Conservation (phyloP, 2,888 invertebrate genomes). For the Dioctria rufipes region DNA sequence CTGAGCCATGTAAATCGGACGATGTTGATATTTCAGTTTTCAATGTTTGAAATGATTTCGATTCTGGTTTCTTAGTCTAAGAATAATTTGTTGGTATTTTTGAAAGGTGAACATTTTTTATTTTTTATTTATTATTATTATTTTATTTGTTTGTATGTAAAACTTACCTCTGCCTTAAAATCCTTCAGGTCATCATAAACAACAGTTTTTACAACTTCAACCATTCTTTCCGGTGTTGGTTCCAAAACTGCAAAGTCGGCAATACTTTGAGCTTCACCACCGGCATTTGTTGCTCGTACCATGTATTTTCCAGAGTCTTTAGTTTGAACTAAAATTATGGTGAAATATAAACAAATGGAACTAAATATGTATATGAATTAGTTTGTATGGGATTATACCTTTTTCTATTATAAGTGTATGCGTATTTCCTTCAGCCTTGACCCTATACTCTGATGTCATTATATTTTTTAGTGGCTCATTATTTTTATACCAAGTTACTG, state of each 20-base stretch:
- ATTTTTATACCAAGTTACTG: conserved; percentile 82
- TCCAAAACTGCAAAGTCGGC: conserved; percentile 84
- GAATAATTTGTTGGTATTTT: conserved; percentile 13
- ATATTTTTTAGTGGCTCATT: conserved; percentile 76
- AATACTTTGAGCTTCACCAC: conserved; percentile 87
- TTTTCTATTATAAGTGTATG: conserved; percentile 81
- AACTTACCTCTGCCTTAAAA: conserved; percentile 69
- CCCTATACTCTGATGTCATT: conserved; percentile 73
- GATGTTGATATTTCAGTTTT: conserved; percentile 66
- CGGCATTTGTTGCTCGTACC: conserved; percentile 81
- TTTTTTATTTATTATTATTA: conserved; percentile 11
- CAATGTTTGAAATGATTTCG: conserved; percentile 66
- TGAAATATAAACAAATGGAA: too few species aligned
- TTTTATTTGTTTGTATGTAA: conserved; percentile 10
- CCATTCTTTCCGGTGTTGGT: conserved; percentile 78
- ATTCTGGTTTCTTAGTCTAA: conserved; percentile 65
- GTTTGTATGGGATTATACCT: conserved; percentile 71
- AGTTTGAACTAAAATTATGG: conserved; percentile 68
- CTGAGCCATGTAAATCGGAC: conserved; percentile 69
- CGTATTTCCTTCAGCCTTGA: conserved; percentile 78
- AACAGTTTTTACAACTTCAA: conserved; percentile 79
- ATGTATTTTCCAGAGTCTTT: conserved; percentile 84
- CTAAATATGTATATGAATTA: too few species aligned
- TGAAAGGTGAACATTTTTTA: conserved; percentile 8
- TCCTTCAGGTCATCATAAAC: conserved; percentile 75